A percentile compares a stretch with the other conserved stretches of the same genome.
These are phyloP conservation scores for Amphipyra berbera DNA, from an alignment of 2,888 invertebrate genomes.

Conservation along the genomic window DNA sequence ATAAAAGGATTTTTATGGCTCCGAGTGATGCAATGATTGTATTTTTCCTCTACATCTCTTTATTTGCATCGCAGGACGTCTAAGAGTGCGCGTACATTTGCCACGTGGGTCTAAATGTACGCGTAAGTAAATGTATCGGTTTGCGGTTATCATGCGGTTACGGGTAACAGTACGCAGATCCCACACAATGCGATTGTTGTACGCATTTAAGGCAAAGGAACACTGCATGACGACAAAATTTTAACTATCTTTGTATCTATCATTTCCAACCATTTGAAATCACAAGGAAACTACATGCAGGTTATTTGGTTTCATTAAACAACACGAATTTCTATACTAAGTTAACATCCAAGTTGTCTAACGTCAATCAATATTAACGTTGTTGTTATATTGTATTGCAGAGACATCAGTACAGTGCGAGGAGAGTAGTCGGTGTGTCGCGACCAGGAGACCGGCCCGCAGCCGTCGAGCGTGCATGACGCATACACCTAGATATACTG, in stretches of 20 bases:
- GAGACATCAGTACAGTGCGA: conserved; percentile 98
- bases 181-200: too few species aligned
- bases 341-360: conserved; percentile 7
- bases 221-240: not conserved
- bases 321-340: too few species aligned
- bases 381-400: conserved; percentile 84
- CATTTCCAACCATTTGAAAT: too few species aligned
- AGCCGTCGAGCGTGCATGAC: conserved; percentile 96
- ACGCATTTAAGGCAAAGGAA: too few species aligned
- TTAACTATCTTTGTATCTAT: too few species aligned
- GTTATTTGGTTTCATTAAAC: too few species aligned
- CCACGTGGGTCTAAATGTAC: not conserved
- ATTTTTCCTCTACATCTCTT: conserved; percentile 8
- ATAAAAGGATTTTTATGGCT: conserved; percentile 46
- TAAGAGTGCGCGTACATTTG: conserved; percentile 8
- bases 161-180: not conserved
- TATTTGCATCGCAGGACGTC: conserved; percentile 4
- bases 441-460: conserved; percentile 84
- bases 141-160: not conserved
- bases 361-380: conserved; percentile 44
- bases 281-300: too few species aligned
- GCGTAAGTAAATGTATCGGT: not conserved
- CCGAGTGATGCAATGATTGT: conserved; percentile 28
- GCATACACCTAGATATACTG: conserved; percentile 93
- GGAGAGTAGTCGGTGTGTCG: conserved; percentile 90